phyloP scores from a whole-genome alignment of 2,113 vertebrate genomes.

The Leptocoma aspasia region DNA sequence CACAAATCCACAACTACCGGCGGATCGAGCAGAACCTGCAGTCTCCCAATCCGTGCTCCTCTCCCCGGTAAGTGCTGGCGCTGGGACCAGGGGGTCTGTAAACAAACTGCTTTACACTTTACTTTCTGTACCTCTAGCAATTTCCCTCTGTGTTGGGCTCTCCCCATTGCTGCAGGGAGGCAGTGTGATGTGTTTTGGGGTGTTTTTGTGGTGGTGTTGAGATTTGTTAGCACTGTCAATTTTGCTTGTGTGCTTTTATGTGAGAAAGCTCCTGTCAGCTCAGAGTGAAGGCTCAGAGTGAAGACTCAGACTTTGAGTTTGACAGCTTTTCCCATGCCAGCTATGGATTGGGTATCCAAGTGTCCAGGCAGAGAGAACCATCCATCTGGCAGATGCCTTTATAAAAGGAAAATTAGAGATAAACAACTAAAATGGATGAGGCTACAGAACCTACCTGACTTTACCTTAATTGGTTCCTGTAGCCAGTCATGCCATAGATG shows the following conservation, averaged over 20 bases:
- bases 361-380: neutral
- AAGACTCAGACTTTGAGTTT: neutral
- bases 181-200: neutral
- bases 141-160: neutral
- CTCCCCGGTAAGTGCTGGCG: slow-evolving; percentile 70
- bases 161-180: neutral
- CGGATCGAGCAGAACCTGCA: slow-evolving; percentile 90
- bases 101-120: neutral
- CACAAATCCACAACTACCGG: slow-evolving; percentile 91
- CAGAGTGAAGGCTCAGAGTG: neutral
- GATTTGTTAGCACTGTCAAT: neutral
- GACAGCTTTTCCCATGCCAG: neutral
- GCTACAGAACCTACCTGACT: neutral
- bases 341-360: neutral
- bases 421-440: slow-evolving; percentile 9
- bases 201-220: neutral
- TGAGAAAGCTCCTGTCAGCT: neutral
- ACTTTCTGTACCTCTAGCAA: neutral
- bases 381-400: neutral
- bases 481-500: neutral
- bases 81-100: neutral
- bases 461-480: slow-evolving; percentile 24
- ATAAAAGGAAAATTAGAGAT: slow-evolving; percentile 16
- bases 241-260: neutral
- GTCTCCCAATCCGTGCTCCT: slow-evolving; percentile 73